Evolutionary conservation across 2,888 invertebrate genomes (phyloP).

Genomic region (Eilema griseolum): DNA sequence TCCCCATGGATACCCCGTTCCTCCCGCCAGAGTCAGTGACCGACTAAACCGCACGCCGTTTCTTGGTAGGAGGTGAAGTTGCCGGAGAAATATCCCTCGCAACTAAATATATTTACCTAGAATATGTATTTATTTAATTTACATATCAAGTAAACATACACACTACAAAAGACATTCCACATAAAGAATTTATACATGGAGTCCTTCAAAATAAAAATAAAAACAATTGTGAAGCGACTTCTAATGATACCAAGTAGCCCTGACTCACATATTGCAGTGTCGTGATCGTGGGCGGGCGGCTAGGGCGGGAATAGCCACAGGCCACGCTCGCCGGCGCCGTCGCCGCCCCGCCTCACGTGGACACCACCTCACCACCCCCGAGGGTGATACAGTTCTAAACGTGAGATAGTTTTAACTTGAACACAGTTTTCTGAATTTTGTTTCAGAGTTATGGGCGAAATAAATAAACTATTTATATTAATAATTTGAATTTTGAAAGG

Average conservation of each 20-base stretch:
- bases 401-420: slow-evolving; percentile 29
- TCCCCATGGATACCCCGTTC: no score
- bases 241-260: slow-evolving; percentile 40
- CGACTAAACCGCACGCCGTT: no score
- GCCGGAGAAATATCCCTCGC: no score
- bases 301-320: slow-evolving; percentile 80
- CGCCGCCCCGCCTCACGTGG: slow-evolving; percentile 72
- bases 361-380: slow-evolving; percentile 54
- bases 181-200: no score
- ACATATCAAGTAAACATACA: no score
- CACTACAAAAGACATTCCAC: no score
- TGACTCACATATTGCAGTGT: slow-evolving; percentile 36
- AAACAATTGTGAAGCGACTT: not conserved
- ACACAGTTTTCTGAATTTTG: slow-evolving; percentile 1
- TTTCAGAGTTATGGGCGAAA: not conserved
- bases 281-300: slow-evolving; percentile 63
- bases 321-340: slow-evolving; percentile 75
- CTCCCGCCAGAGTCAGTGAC: no score
- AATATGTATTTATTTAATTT: no score
- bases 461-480: not conserved
- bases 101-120: not conserved
- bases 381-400: slow-evolving; percentile 30
- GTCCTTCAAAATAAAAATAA: no score
- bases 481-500: not conserved
- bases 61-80: no score